Conservation (phyloP, 1,140 invertebrate genomes). For the Hycleus phaleratus region DNA sequence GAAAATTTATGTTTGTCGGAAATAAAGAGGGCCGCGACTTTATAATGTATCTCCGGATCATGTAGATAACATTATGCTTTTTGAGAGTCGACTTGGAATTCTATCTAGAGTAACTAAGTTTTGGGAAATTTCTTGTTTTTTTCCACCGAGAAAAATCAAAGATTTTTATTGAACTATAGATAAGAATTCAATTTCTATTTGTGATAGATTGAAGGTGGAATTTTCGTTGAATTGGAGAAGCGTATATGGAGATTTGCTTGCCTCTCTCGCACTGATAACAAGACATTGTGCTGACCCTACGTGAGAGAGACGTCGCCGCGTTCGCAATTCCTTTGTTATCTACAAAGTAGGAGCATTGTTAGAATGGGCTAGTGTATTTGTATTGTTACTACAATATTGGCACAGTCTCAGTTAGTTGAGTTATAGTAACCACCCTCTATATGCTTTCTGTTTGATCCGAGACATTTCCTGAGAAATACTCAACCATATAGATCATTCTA, state of each 20-base stretch:
- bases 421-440: constrained; percentile 42
- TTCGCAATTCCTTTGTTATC: constrained; percentile 41
- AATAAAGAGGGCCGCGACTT: constrained; percentile 31
- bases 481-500: constrained; percentile 23
- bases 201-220: too few relatives aligned
- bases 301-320: constrained; percentile 31
- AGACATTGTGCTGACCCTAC: constrained; percentile 30
- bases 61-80: too few relatives aligned
- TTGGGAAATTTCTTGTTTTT: constrained; percentile 2
- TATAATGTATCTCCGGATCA: constrained; percentile 21
- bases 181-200: too few relatives aligned
- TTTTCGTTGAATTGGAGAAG: too few relatives aligned
- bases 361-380: constrained; percentile 21
- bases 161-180: too few relatives aligned
- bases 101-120: neutral
- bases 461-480: constrained; percentile 38
- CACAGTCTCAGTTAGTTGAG: constrained; percentile 29
- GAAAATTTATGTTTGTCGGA: constrained; percentile 38
- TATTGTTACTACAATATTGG: neutral
- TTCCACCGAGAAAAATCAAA: neutral
- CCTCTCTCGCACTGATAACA: neutral
- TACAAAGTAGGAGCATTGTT: constrained; percentile 24
- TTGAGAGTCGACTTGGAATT: too few relatives aligned
- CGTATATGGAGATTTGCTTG: too few relatives aligned
- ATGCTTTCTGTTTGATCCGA: constrained; percentile 44